phyloP scores from a whole-genome alignment of 1,140 invertebrate species.

The Steinernema feltiae region DNA sequence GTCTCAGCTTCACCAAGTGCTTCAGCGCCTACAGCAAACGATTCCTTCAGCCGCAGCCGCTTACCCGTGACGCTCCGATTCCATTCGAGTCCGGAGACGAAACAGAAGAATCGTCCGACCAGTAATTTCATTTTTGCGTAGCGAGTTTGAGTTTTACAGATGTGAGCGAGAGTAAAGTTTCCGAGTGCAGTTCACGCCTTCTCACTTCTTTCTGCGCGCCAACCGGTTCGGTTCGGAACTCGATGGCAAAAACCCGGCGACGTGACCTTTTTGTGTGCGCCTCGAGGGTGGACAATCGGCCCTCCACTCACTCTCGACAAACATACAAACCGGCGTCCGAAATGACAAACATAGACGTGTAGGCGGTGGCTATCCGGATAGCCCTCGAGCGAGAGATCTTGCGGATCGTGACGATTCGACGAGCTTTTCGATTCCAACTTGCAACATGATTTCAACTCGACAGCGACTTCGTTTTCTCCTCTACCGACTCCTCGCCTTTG shows the following conservation, averaged over 20 bases:
- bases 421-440: background rate
- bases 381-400: background rate
- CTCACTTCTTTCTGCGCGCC: no score
- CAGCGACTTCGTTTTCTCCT: no score
- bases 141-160: no score
- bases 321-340: background rate
- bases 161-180: no score
- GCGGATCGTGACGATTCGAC: background rate
- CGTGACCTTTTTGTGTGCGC: slow-evolving; percentile 12
- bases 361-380: background rate
- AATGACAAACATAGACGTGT: background rate
- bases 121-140: no score
- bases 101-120: no score
- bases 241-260: background rate
- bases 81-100: no score
- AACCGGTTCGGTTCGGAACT: no score
- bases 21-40: background rate
- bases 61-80: background rate
- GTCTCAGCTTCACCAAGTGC: slow-evolving; percentile 1
- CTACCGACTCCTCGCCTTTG: background rate
- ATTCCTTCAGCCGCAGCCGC: background rate
- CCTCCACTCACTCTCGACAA: background rate
- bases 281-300: slow-evolving; percentile 8
- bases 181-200: no score
- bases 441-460: no score